Base-by-base conservation (phyloP, 2,113 vertebrate species). In the Genyomyrus donnyi region DNA sequence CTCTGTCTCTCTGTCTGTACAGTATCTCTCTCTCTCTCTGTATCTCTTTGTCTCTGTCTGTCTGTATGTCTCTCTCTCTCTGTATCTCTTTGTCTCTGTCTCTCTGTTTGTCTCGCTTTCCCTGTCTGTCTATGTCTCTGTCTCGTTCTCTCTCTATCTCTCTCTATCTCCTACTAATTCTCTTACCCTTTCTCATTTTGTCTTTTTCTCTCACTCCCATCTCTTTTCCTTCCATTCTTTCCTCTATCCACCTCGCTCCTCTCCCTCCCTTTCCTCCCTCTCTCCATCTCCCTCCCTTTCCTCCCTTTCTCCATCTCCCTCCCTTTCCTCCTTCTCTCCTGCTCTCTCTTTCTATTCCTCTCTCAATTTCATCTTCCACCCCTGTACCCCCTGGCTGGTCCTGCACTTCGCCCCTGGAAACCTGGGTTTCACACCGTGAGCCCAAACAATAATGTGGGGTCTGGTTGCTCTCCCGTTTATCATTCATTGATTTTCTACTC, bases 401-500 rank as follows among this genome's bases (percentile, higher is more conserved):
- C 74, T 39, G 27, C 74, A 4, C 39, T 35, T 19, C 1, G 0
- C 24, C 77, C 95, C 94, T 94, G 91, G 93, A 53, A 15, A 95
- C 94, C 92, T 92, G 92, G 93, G 91, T 91, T 94, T 93, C 93
- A 93, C 91, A 91, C 91, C 92, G 93, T 21, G 92, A 89, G 89
- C 93, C 94, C 92, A 95, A 95, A 96, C 95, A 94, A 95, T 95
- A 95, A 95, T 96, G 94, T 94, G 93, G 93, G 93, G 88, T 91
- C 89, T 89, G 92, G 93, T 94, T 95, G 94, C 95, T 95, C 93
- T 95, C 94, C 95, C 94, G 95, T 95, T 94, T 94, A 95, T 94
- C 89, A 93, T 92, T 92, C 94, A 95, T 92, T 91, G 89, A 93
- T 31, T 86, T 24, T 86, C 45, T 86, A 15, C 2, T 21, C 45